Conservation (phyloP, 2,888 invertebrate species). For the Leptopilina syphax region DNA sequence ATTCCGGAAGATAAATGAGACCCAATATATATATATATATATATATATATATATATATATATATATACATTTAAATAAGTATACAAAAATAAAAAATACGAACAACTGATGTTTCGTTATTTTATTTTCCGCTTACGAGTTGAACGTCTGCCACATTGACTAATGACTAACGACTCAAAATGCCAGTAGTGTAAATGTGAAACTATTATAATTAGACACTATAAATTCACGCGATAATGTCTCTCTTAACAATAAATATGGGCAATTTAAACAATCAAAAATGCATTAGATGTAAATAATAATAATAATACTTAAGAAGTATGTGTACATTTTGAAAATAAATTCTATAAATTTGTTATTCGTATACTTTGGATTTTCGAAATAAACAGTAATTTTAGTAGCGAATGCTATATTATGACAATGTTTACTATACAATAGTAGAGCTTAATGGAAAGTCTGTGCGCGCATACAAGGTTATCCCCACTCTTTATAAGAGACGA, state of each 20-base stretch:
- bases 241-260: not conserved
- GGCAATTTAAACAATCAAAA: not conserved
- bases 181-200: conserved; percentile 16
- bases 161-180: conserved; percentile 33
- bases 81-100: conserved; percentile 30
- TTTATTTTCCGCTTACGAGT: conserved; percentile 26
- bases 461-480: too few relatives aligned
- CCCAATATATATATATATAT: not conserved
- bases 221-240: conserved; percentile 3
- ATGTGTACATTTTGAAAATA: too few relatives aligned
- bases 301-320: too few relatives aligned
- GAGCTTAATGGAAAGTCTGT: too few relatives aligned
- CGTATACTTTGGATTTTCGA: too few relatives aligned
- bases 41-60: too few relatives aligned
- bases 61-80: not conserved
- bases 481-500: too few relatives aligned
- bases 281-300: conserved; percentile 1
- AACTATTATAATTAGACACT: conserved; percentile 3
- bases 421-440: too few relatives aligned
- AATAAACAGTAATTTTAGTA: too few relatives aligned
- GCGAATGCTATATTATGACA: too few relatives aligned
- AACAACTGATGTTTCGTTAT: conserved; percentile 22
- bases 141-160: conserved; percentile 25
- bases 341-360: too few relatives aligned
- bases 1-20: conserved; percentile 28